A percentile compares a stretch with the other conserved stretches of the same genome.
Conservation (phyloP, 2,797 vertebrate genomes). For the Artibeus jamaicensis region DNA sequence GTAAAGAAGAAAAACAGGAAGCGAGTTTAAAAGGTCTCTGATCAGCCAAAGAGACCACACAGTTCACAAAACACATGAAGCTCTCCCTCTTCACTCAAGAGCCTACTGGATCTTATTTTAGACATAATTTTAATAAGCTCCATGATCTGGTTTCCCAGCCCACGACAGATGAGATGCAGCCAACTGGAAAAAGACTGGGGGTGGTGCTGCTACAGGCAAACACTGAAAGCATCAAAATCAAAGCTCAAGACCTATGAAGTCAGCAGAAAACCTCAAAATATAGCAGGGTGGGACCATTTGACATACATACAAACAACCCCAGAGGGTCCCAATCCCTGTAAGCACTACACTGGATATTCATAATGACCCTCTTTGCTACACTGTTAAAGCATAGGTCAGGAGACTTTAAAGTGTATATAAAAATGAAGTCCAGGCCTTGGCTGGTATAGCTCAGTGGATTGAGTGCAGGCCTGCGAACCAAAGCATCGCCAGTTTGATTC, state of each 20-base stretch:
- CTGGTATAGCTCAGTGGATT: too few relatives aligned
- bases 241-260: conserved; percentile 54
- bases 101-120: conserved; percentile 75
- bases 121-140: conserved; percentile 73
- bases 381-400: background rate
- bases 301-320: background rate
- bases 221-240: conserved; percentile 64
- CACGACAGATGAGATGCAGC: conserved; percentile 68
- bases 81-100: conserved; percentile 63
- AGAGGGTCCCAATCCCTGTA: background rate
- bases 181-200: conserved; percentile 64
- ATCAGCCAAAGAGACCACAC: conserved; percentile 51
- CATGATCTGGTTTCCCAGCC: conserved; percentile 70
- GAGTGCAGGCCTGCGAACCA: too few relatives aligned
- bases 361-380: conserved; percentile 21
- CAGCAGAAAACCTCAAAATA: conserved; percentile 58
- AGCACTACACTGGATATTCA: conserved; percentile 38
- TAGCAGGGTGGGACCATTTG: background rate
- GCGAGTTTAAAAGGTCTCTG: conserved; percentile 51
- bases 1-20: conserved; percentile 67
- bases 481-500: too few relatives aligned
- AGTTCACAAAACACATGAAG: conserved; percentile 64
- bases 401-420: background rate
- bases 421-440: conserved; percentile 31
- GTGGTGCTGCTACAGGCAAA: conserved; percentile 54